phyloP scores from a whole-genome alignment of 2,888 invertebrate genomes.

The Amphipoea lucens region DNA sequence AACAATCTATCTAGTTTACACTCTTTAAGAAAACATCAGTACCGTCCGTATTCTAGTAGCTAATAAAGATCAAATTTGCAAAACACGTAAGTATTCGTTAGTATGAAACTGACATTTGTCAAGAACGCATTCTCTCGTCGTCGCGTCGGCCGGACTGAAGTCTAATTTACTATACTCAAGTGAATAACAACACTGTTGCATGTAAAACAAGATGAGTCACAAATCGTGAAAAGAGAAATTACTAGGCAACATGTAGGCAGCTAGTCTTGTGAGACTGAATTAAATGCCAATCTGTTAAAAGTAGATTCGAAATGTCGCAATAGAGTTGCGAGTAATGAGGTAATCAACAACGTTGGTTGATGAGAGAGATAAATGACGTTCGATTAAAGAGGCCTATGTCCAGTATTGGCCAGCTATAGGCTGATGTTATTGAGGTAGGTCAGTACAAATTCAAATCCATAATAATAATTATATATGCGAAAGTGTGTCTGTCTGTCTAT shows the following conservation, averaged over 20 bases:
- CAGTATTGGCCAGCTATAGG: no score
- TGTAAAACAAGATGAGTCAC: slow-evolving; percentile 28
- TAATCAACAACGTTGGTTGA: neutral
- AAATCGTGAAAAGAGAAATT: slow-evolving; percentile 10
- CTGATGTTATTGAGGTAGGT: neutral
- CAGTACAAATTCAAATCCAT: neutral
- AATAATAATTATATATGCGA: no score
- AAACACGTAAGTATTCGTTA: neutral
- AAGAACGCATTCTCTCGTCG: neutral
- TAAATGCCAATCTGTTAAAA: slow-evolving; percentile 55
- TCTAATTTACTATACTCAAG: slow-evolving; percentile 4
- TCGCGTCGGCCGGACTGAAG: neutral
- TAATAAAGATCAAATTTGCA: neutral
- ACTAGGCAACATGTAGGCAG: neutral
- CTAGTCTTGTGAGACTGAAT: slow-evolving; percentile 14
- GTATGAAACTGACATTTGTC: neutral
- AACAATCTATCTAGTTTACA: neutral
- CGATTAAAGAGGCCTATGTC: neutral
- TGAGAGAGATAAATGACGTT: neutral
- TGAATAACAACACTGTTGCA: slow-evolving; percentile 3
- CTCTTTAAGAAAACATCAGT: neutral
- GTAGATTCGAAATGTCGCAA: slow-evolving; percentile 39
- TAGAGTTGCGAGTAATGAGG: slow-evolving; percentile 16
- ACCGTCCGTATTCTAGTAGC: neutral
- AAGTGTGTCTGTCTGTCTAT: no score